Percentiles rank a stretch among this genome's conserved stretches.
Conservation (phyloP, 2,113 vertebrate genomes). For the Semnornis frantzii region DNA sequence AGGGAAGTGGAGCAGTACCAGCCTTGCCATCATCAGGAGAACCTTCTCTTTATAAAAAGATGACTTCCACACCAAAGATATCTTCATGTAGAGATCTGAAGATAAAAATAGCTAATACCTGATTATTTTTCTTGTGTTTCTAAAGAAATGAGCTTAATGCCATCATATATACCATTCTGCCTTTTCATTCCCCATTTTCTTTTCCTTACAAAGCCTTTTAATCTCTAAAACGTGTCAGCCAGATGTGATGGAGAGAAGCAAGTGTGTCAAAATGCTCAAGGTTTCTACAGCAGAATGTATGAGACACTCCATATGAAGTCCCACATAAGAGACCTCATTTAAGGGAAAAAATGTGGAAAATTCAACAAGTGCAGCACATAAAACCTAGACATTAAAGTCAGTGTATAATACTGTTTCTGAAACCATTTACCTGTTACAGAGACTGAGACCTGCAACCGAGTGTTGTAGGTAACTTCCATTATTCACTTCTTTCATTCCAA, state of each 20-base stretch:
- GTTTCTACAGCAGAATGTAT: not conserved
- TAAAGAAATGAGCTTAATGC: not conserved
- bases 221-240: not conserved
- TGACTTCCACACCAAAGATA: not conserved
- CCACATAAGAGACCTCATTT: not conserved
- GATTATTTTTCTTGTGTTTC: not conserved
- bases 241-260: not conserved
- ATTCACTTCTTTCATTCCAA: not conserved
- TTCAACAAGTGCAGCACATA: not conserved
- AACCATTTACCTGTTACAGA: not conserved
- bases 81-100: not conserved
- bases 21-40: not conserved
- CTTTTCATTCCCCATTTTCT: not conserved
- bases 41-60: not conserved
- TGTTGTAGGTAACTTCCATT: not conserved
- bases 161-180: accelerated
- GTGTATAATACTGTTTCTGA: not conserved
- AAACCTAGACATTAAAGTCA: not conserved
- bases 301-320: not conserved
- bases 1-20: not conserved
- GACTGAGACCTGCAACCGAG: not conserved
- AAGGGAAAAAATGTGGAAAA: not conserved
- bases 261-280: not conserved
- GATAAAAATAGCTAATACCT: not conserved
- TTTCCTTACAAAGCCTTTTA: not conserved